phyloP scores from a whole-genome alignment of 2,797 vertebrate genomes.

The Pseudomugil gertrudae region DNA sequence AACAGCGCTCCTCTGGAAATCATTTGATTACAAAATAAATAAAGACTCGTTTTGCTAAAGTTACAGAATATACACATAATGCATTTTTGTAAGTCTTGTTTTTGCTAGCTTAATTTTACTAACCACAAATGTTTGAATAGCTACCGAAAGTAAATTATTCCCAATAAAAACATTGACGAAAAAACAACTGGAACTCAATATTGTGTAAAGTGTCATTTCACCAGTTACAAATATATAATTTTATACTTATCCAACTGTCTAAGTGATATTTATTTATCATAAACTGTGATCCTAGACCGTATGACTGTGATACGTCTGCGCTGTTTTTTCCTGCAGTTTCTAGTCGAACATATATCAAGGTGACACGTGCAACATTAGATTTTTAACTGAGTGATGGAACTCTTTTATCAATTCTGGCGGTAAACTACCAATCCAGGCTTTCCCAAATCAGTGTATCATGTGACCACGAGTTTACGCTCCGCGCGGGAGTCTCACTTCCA shows the following conservation, averaged over 20 bases:
- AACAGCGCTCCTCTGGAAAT: no score
- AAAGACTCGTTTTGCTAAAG: no score
- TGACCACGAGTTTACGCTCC: not conserved
- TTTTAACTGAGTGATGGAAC: not conserved
- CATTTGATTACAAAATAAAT: no score
- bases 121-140: no score
- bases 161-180: not conserved
- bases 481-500: slow-evolving; percentile 44
- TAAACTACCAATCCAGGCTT: not conserved
- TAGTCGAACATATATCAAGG: slow-evolving; percentile 57
- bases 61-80: no score
- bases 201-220: not conserved
- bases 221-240: not conserved
- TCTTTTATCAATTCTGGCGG: fast-evolving
- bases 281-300: no score
- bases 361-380: slow-evolving; percentile 61
- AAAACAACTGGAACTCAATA: fast-evolving
- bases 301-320: no score
- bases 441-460: slow-evolving; percentile 1
- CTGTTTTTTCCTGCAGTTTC: slow-evolving; percentile 38
- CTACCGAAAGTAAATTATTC: not conserved
- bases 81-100: no score
- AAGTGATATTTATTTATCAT: no score
- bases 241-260: not conserved
- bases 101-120: no score